Evolutionary conservation across 2,113 vertebrate species (phyloP).

Genomic region (Sylvietta virens): DNA sequence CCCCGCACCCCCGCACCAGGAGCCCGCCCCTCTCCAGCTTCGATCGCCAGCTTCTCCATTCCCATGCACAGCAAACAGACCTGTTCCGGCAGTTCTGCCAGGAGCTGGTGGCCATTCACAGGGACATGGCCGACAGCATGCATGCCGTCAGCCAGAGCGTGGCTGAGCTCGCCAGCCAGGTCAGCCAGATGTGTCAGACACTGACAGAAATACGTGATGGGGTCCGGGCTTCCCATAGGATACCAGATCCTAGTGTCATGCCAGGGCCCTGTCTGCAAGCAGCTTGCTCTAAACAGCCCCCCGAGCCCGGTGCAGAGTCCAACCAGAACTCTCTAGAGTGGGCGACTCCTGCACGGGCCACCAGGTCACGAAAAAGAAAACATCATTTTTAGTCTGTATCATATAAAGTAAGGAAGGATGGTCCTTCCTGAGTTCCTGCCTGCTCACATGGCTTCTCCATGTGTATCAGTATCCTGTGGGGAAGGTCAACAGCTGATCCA

Average conservation of each 20-base stretch:
- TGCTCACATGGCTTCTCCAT: not conserved
- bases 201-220: slow-evolving; percentile 70
- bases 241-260: not conserved
- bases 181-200: slow-evolving; percentile 69
- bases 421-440: not conserved
- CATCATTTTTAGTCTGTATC: slow-evolving; percentile 33
- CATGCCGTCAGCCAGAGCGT: slow-evolving; percentile 60
- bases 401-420: not conserved
- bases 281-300: not conserved
- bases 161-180: slow-evolving; percentile 61
- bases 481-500: not conserved
- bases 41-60: slow-evolving; percentile 62
- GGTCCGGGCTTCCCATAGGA: slow-evolving; percentile 32
- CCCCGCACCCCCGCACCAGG: not conserved
- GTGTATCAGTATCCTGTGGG: not conserved
- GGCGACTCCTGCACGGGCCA: slow-evolving; percentile 14
- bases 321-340: not conserved
- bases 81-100: slow-evolving; percentile 69
- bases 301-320: not conserved
- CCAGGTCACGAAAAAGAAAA: slow-evolving; percentile 73
- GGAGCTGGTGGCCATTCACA: slow-evolving; percentile 72
- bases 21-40: slow-evolving; percentile 30
- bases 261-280: not conserved
- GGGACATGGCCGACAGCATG: slow-evolving; percentile 70
- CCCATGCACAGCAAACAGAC: slow-evolving; percentile 64